Conservation (phyloP, 2,113 vertebrate genomes). For the Athene cunicularia region DNA sequence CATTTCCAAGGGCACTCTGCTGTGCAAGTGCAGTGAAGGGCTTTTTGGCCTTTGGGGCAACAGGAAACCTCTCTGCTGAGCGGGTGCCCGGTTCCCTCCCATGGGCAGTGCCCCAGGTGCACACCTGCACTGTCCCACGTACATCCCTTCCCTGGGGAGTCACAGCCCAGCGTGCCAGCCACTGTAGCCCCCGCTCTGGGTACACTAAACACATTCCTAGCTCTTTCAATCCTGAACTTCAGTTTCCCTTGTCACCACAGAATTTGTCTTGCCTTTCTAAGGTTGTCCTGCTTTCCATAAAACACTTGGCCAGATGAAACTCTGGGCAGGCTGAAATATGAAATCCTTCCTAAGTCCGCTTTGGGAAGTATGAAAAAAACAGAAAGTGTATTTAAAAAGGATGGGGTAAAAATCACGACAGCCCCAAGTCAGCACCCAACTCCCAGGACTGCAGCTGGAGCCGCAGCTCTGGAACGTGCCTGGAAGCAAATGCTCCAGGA, state of each 20-base stretch:
- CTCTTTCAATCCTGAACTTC: not conserved
- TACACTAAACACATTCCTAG: not conserved
- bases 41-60: not conserved
- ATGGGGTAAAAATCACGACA: not conserved
- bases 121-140: too few relatives aligned
- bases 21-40: fast-evolving
- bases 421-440: not conserved
- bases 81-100: fast-evolving
- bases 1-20: not conserved
- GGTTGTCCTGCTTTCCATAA: not conserved
- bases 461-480: not conserved
- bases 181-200: not conserved
- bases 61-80: not conserved
- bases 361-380: not conserved
- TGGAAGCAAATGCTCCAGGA: not conserved
- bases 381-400: not conserved
- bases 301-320: not conserved
- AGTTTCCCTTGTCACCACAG: not conserved
- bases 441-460: not conserved
- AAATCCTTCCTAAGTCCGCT: not conserved
- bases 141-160: too few relatives aligned
- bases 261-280: not conserved
- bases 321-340: not conserved
- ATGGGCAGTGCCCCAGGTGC: too few relatives aligned
- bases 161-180: not conserved